phyloP scores from a whole-genome alignment of 2,113 vertebrate species.

The Abramis brama region DNA sequence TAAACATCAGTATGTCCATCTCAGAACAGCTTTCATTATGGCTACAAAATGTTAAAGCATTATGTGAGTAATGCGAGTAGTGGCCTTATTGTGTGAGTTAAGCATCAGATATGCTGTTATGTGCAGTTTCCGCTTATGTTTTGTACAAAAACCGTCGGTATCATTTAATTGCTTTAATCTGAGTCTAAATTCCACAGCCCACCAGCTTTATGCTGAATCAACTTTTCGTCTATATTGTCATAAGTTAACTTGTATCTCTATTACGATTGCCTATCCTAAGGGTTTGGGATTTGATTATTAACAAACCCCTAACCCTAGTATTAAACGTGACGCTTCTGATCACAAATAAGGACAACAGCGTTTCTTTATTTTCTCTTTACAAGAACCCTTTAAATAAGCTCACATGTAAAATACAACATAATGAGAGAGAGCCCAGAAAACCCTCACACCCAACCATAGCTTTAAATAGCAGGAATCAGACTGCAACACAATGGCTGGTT shows the following conservation, averaged over 20 bases:
- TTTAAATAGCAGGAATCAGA: conserved; percentile 16
- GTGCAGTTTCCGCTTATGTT: background rate
- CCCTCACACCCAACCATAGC: conserved; percentile 28
- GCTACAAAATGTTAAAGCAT: background rate
- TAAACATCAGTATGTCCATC: background rate
- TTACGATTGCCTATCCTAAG: no score
- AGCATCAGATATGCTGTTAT: background rate
- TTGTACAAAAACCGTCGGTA: background rate
- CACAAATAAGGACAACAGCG: background rate
- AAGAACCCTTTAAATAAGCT: conserved; percentile 54
- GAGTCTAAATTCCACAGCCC: background rate
- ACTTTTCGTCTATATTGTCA: no score
- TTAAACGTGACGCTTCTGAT: background rate
- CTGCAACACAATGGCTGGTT: conserved; percentile 10
- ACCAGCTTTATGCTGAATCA: no score
- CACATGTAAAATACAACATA: conserved; percentile 38
- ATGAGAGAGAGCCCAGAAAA: conserved; percentile 14
- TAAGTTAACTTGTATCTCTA: no score
- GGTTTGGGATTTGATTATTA: background rate
- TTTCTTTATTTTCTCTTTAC: conserved; percentile 60
- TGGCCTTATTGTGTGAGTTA: background rate
- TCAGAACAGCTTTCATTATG: background rate
- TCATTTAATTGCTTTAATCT: background rate
- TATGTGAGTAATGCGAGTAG: background rate
- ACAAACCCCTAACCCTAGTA: background rate